phyloP scores from a whole-genome alignment of 1,140 invertebrate species.

The Pseudomyrmex pallidus region DNA sequence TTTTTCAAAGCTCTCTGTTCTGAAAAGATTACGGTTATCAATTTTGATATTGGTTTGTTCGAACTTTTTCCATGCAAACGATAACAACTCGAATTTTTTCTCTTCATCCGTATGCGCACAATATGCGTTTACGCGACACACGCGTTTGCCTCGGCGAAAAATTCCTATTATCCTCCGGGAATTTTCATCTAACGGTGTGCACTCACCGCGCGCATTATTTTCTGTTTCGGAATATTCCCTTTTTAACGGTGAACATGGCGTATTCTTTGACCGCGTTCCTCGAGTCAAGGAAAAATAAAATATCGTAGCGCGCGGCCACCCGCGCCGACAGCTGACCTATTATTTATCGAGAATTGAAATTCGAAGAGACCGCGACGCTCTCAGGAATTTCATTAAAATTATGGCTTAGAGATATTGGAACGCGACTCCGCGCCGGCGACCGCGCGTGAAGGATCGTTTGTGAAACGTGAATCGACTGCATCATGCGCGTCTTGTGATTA shows the following conservation, averaged over 20 bases:
- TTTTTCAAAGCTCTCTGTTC: neutral
- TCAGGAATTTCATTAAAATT: slow-evolving; percentile 81
- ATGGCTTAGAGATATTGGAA: slow-evolving; percentile 79
- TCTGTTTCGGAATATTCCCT: slow-evolving; percentile 29
- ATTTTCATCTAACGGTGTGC: slow-evolving; percentile 63
- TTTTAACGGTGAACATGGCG: neutral
- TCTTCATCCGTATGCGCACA: neutral
- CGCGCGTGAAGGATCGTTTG: slow-evolving; percentile 68
- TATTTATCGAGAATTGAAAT: slow-evolving; percentile 77
- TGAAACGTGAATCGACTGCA: slow-evolving; percentile 66
- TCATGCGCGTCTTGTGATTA: neutral
- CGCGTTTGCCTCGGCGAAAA: slow-evolving; percentile 55
- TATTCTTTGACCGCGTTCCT: slow-evolving; percentile 65
- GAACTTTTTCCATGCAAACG: neutral
- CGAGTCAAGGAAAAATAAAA: slow-evolving; percentile 62
- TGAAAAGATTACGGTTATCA: slow-evolving; percentile 1
- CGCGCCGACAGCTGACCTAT: slow-evolving; percentile 46
- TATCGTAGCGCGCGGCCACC: slow-evolving; percentile 51
- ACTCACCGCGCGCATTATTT: slow-evolving; percentile 62
- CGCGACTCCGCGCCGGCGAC: slow-evolving; percentile 21
- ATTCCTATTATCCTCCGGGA: slow-evolving; percentile 67
- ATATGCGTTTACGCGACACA: slow-evolving; percentile 19
- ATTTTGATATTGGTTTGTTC: neutral
- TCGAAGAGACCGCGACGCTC: slow-evolving; percentile 70
- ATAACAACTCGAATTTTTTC: slow-evolving; percentile 10